These are phyloP conservation scores for Cryptophagus acutangulus DNA, from an alignment of 2,888 invertebrate species.

Conservation along the genomic window DNA sequence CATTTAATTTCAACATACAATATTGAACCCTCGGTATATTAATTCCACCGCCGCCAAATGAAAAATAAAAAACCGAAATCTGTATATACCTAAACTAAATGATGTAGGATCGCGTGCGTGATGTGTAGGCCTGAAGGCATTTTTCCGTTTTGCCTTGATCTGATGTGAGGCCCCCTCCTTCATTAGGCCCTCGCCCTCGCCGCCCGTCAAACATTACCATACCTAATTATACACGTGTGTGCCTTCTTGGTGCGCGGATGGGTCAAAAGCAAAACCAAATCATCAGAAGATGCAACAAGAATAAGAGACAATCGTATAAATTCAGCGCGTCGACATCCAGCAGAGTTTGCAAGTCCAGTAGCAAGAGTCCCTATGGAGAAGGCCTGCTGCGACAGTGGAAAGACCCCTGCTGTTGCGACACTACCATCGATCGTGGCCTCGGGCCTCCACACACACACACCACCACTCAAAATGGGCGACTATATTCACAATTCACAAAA, in stretches of 20 bases:
- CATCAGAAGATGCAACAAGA: too few relatives aligned
- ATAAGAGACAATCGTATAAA: too few relatives aligned
- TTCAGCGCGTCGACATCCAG: neutral
- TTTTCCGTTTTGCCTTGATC: conserved; percentile 33
- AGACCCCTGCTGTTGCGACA: conserved; percentile 44
- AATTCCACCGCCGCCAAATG: too few relatives aligned
- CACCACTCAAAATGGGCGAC: conserved; percentile 33
- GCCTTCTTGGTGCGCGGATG: too few relatives aligned
- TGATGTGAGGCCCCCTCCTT: conserved; percentile 38
- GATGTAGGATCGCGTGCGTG: conserved; percentile 38
- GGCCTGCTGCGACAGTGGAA: conserved; percentile 45
- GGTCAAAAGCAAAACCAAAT: too few relatives aligned
- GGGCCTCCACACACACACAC: conserved; percentile 26
- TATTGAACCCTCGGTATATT: too few relatives aligned
- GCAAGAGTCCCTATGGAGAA: conserved; percentile 35
- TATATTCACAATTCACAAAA: conserved; percentile 33
- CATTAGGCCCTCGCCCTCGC: conserved; percentile 46
- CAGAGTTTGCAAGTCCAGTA: conserved; percentile 20
- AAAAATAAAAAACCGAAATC: too few relatives aligned
- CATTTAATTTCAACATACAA: too few relatives aligned
- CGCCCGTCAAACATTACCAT: conserved; percentile 47
- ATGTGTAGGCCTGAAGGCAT: conserved; percentile 26
- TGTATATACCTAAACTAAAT: conserved; percentile 7
- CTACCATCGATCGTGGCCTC: conserved; percentile 40
- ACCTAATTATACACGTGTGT: conserved; percentile 49